Percentiles rank a stretch among this genome's conserved stretches.
Conservation (phyloP, 2,113 vertebrate species). For the Machaerirhynchus nigripectus region DNA sequence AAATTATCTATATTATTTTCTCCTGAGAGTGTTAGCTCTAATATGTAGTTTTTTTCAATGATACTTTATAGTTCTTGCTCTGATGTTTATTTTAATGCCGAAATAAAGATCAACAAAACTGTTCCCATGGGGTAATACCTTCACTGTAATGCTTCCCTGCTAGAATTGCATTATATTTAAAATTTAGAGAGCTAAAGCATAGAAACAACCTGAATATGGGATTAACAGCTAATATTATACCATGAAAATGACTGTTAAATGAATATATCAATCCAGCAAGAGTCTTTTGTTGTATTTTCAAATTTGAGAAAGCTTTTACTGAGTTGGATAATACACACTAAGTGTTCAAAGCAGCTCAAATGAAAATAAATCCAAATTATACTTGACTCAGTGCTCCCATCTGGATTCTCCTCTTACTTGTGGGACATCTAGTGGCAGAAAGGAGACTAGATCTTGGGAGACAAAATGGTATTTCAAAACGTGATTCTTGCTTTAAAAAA, state of each 20-base stretch:
- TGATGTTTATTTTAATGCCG: not conserved
- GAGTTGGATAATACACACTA: not conserved
- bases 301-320: not conserved
- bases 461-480: not conserved
- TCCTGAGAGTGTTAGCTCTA: not conserved
- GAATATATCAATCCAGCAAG: not conserved
- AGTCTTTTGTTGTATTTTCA: not conserved
- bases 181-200: not conserved
- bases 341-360: not conserved
- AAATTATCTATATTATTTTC: not conserved
- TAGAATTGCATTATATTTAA: not conserved
- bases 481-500: not conserved
- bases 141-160: not conserved
- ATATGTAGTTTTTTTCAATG: not conserved
- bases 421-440: conserved; percentile 52
- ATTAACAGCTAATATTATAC: not conserved
- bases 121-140: not conserved
- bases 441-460: not conserved
- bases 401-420: not conserved
- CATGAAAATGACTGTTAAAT: not conserved
- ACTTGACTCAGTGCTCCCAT: not conserved
- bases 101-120: not conserved
- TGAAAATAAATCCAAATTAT: not conserved
- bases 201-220: not conserved
- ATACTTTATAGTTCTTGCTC: not conserved